Conservation (phyloP, 2,888 invertebrate species). For the Chorisops tibialis region DNA sequence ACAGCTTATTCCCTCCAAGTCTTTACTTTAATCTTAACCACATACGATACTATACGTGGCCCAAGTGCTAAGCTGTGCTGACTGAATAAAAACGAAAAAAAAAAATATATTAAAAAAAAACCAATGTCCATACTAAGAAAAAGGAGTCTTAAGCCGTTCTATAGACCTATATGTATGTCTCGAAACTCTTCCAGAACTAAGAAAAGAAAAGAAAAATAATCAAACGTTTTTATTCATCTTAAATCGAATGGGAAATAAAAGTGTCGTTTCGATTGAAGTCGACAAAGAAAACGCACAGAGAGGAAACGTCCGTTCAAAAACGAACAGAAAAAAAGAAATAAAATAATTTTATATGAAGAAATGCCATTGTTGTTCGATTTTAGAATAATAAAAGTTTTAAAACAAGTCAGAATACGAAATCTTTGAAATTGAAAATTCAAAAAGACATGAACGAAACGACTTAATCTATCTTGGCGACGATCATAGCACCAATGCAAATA, state of each 20-base stretch:
- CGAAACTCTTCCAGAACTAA: slow-evolving; percentile 7
- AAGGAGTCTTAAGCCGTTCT: slow-evolving; percentile 16
- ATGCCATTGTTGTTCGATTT: not conserved
- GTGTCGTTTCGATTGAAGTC: slow-evolving; percentile 5
- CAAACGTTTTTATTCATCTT: not conserved
- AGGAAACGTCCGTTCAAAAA: slow-evolving; percentile 25
- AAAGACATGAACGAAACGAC: too few species aligned
- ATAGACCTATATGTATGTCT: not conserved
- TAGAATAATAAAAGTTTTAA: slow-evolving; percentile 1
- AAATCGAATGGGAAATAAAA: slow-evolving; percentile 1
- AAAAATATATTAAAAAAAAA: too few species aligned
- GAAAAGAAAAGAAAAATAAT: not conserved
- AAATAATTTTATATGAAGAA: not conserved
- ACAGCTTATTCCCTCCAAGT: not conserved
- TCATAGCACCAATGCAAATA: too few species aligned
- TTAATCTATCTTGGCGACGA: too few species aligned
- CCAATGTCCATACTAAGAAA: slow-evolving; percentile 12
- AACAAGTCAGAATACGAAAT: not conserved
- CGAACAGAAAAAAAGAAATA: too few species aligned
- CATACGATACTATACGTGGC: slow-evolving; percentile 4
- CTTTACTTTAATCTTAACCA: slow-evolving; percentile 4
- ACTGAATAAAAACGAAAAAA: too few species aligned
- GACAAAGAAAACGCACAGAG: slow-evolving; percentile 18
- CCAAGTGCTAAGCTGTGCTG: not conserved
- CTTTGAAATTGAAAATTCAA: too few species aligned